Base-by-base conservation (phyloP, 2,113 vertebrate genomes). In the Cromileptes altivelis region DNA sequence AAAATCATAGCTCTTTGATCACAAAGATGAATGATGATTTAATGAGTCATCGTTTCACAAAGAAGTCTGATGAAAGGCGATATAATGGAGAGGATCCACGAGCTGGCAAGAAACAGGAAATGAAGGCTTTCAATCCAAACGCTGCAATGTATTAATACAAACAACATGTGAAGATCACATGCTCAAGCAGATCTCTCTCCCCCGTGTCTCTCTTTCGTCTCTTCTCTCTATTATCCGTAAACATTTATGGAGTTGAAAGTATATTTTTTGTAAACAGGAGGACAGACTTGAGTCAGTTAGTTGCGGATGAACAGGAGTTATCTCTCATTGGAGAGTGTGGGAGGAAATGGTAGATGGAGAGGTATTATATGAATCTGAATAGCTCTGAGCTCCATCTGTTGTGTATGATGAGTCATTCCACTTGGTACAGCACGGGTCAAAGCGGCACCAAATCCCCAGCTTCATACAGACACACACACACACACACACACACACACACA, bases 311-410 rank as follows among this genome's bases (percentile, higher is more conserved):
- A 56, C 30, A 4, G 27, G 67, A 84, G 64, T 71, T 77, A 65
- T 45, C 72, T 86, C 77, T 85, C 57, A 56, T 3, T 61, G 62
- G 74, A 19, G 63, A 45, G 87, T 33, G 88, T 91, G 85, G 91
- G 89, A 80, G 79, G 80, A 62, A 14, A 19, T 70, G 67, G 47
- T 70, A 69, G 63, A 84, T 81, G 65, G 65, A 84, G 80, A 78
- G 75, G 63, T 80, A 82, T 90, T 80, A 82, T 84, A 68, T 76
- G 83, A 85, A 81, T 82, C 62, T 80, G 77, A 86, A 89, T 74
- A 78, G 77, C 90, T 80, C 75, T 47, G 56, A 83, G 86, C 85
- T 91, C 88, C 92, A 90, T 92, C 90, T 92, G 89, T 76, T 89
- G 86, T 79, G 84, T 82, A 63, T 75, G 90, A 81, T 93, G 90